These are phyloP conservation scores for Leptothorax acervorum DNA, from an alignment of 2,888 invertebrate genomes.

Conservation along the genomic window DNA sequence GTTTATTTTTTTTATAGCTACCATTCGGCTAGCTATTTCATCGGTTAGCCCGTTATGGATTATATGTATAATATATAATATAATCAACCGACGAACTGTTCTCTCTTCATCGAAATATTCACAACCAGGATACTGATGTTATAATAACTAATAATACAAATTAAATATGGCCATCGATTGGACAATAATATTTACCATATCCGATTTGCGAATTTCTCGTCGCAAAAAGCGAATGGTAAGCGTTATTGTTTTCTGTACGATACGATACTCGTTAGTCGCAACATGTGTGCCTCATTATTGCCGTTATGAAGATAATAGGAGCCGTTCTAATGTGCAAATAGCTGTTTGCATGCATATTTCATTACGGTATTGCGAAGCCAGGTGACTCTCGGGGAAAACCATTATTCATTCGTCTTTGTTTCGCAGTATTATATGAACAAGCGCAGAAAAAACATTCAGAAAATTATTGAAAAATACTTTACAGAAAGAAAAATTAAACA, in stretches of 20 bases:
- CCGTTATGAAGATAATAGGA: slow-evolving; percentile 38
- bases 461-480: slow-evolving; percentile 21
- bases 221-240: not conserved
- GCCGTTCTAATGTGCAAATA: slow-evolving; percentile 43
- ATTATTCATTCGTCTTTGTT: slow-evolving; percentile 37
- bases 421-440: slow-evolving; percentile 2
- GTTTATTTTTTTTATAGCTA: slow-evolving; percentile 1
- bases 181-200: slow-evolving; percentile 19
- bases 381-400: slow-evolving; percentile 28
- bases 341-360: slow-evolving; percentile 47
- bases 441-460: not conserved
- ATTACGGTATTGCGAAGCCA: slow-evolving; percentile 31
- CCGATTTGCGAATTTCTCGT: slow-evolving; percentile 17
- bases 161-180: not conserved
- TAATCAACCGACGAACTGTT: not conserved
- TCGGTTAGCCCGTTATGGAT: not conserved
- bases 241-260: slow-evolving; percentile 30
- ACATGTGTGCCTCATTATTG: slow-evolving; percentile 42
- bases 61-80: slow-evolving; percentile 10
- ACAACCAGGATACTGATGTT: not conserved
- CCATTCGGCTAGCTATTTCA: not conserved
- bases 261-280: slow-evolving; percentile 31
- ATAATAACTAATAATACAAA: slow-evolving; percentile 10
- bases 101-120: not conserved
- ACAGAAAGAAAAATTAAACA: not conserved